Evolutionary conservation across 2,888 invertebrate genomes (phyloP), one percentile per base, ranked within the genome.

Genomic region (Chalcosyrphus nemorum): DNA sequence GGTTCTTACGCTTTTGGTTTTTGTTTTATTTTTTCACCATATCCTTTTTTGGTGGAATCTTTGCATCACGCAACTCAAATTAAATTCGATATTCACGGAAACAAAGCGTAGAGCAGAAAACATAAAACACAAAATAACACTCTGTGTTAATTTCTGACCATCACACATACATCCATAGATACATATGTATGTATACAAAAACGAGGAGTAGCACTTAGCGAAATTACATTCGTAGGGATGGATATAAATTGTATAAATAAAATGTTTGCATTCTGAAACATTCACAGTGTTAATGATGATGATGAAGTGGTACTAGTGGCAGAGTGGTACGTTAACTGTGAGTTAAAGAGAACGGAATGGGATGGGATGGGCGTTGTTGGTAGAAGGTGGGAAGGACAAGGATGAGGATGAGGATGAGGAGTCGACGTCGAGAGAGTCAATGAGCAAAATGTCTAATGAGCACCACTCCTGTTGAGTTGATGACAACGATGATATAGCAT

Each of bases 181-280:
- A 59, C 29, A 35, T n/a, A 63, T 1, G 24, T n/a, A 56, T 17
- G 50, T 41, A 54, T 54, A 63, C 19, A 13, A 19, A n/a, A 13
- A 38, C 19, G 68, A 63, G 54, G 24, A 81, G 66, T 68, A 81
- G 71, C 81, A 76, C 76, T 81, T 77, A 81, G 71, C 65, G 71
- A 81, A 81, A 81, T 81, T 81, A 81, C 76, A 76, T 81, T 76
- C 61, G 68, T 56, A 70, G 75, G 68, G 56, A 75, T 75, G 63
- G 68, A 81, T 74, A 74, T 75, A 81, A 81, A 81, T 81, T 81
- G 75, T 81, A 63, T 81, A 81, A 81, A 75, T 81, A 81, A 81
- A 81, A 81, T 81, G 81, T 81, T 75, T 81, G 81, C 81, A 81
- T 81, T 81, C 75, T 75, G 75, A 81, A 75, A 75, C 68, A 81